Evolutionary conservation across 2,113 vertebrate genomes (phyloP).

Genomic region (Bettongia penicillata): DNA sequence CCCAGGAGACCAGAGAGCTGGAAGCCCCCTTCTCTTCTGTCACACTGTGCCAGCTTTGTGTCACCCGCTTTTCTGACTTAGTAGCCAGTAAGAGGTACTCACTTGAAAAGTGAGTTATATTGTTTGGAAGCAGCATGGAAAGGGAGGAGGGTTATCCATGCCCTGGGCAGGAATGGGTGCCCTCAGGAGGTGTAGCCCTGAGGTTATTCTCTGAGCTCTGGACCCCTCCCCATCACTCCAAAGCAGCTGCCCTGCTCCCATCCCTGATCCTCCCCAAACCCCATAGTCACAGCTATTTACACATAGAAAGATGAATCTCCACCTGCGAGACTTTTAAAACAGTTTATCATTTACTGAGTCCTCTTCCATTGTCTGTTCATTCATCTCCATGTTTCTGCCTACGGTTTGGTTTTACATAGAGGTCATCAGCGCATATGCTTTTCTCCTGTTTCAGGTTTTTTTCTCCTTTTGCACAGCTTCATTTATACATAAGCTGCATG

Average conservation of each 20-base stretch:
- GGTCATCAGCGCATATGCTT: background rate
- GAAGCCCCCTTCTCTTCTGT: background rate
- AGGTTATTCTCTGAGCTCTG: background rate
- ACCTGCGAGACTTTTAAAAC: background rate
- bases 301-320: background rate
- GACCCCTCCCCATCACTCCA: background rate
- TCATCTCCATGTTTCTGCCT: background rate
- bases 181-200: background rate
- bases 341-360: background rate
- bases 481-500: background rate
- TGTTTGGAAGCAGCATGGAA: background rate
- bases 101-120: background rate
- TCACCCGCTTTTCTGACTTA: background rate
- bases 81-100: background rate
- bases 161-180: background rate
- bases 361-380: background rate
- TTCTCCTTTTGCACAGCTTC: background rate
- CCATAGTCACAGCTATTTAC: background rate
- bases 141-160: background rate
- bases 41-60: background rate
- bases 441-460: background rate
- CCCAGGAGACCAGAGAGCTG: background rate
- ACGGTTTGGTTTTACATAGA: background rate
- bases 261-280: background rate
- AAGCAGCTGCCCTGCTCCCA: background rate